These are phyloP conservation scores for Mantis religiosa DNA, from an alignment of 2,888 invertebrate genomes.

Conservation along the genomic window DNA sequence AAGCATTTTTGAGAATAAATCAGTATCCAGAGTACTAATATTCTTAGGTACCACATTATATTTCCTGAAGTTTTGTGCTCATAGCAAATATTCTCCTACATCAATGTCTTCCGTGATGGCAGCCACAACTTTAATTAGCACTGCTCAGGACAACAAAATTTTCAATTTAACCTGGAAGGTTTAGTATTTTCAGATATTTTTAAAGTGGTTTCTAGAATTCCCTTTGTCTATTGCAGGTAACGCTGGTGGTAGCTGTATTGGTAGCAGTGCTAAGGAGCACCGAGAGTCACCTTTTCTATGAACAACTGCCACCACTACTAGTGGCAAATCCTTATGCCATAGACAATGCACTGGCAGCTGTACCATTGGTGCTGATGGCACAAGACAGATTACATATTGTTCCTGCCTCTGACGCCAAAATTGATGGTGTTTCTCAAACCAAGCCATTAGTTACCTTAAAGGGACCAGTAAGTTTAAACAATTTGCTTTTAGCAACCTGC, in stretches of 20 bases:
- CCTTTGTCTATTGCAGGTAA: neutral
- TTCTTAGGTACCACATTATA: too few relatives aligned
- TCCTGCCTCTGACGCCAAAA: constrained; percentile 39
- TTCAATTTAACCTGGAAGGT: too few relatives aligned
- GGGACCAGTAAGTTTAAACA: constrained; percentile 29
- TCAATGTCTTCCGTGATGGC: too few relatives aligned
- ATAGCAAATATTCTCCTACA: too few relatives aligned
- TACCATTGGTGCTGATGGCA: constrained; percentile 42
- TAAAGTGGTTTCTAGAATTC: too few relatives aligned
- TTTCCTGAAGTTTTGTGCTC: too few relatives aligned
- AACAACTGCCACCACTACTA: constrained; percentile 32
- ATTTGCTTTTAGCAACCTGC: neutral
- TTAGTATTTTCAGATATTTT: too few relatives aligned
- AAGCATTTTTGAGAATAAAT: too few relatives aligned
- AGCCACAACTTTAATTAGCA: too few relatives aligned
- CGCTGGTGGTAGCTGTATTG: neutral
- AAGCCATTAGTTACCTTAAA: constrained; percentile 43
- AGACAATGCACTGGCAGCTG: constrained; percentile 40
- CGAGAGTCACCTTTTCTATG: neutral
- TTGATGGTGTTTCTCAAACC: constrained; percentile 42
- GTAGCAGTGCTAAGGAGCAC: neutral
- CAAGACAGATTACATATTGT: constrained; percentile 33
- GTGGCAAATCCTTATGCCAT: constrained; percentile 41
- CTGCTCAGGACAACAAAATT: too few relatives aligned
- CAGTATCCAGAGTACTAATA: too few relatives aligned